These are phyloP conservation scores for Premnoplex brunnescens DNA, from an alignment of 2,797 vertebrate genomes.

Conservation along the genomic window DNA sequence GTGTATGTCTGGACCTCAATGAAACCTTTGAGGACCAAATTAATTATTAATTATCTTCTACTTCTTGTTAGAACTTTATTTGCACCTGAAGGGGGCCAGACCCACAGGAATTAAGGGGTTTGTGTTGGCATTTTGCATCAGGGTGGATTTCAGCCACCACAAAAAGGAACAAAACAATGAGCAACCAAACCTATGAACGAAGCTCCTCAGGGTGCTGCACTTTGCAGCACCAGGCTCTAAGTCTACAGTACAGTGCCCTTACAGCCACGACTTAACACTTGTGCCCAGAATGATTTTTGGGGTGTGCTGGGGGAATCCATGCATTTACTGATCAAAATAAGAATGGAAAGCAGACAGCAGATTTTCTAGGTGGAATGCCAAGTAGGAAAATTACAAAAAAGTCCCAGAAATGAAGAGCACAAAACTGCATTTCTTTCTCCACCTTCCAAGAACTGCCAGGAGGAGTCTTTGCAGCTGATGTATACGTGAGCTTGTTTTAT, in stretches of 20 bases:
- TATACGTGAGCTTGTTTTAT: background rate
- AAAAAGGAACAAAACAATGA: background rate
- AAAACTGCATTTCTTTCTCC: background rate
- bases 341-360: background rate
- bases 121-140: background rate
- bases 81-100: background rate
- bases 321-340: background rate
- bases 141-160: background rate
- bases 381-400: fast-evolving
- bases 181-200: fast-evolving
- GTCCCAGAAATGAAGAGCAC: background rate
- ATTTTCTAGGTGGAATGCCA: background rate
- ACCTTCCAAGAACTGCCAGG: background rate
- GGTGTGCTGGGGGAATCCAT: fast-evolving
- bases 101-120: fast-evolving
- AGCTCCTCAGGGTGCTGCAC: background rate
- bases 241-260: fast-evolving
- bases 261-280: background rate
- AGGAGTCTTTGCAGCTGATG: background rate
- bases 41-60: background rate
- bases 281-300: background rate
- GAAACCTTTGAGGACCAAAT: background rate
- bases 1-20: background rate
- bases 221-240: too few species aligned
- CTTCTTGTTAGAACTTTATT: background rate